A percentile compares a stretch with the other conserved stretches of the same genome.
Evolutionary conservation across 2,888 invertebrate genomes (phyloP).

Genomic region (Leucozona laternaria): DNA sequence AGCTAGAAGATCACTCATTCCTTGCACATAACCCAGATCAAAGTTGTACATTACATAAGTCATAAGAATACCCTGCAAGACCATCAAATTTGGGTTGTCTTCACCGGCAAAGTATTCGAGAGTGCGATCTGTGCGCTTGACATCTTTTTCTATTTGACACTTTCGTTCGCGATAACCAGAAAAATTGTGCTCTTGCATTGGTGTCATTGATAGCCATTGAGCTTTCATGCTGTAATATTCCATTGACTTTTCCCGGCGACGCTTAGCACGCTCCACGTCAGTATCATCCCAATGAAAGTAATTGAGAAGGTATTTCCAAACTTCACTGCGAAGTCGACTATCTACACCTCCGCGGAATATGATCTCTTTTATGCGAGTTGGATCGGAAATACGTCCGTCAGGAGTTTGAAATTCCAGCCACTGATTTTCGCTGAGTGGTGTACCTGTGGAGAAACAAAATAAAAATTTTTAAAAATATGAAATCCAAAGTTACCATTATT

Average conservation of each 20-base stretch:
- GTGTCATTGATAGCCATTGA: conserved; percentile 96
- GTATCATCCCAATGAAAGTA: conserved; percentile 95
- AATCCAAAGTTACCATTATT: no score
- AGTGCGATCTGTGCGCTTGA: conserved; percentile 96
- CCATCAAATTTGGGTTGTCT: conserved; percentile 93
- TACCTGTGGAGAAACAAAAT: conserved; percentile 82
- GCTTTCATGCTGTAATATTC: conserved; percentile 98
- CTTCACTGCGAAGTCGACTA: conserved; percentile 89
- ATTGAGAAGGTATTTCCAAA: conserved; percentile 97
- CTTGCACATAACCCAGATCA: conserved; percentile 97
- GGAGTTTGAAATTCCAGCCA: conserved; percentile 93
- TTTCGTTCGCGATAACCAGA: conserved; percentile 95
- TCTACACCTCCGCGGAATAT: conserved; percentile 96
- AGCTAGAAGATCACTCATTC: conserved; percentile 98
- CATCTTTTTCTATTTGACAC: conserved; percentile 98
- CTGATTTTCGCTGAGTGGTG: conserved; percentile 89
- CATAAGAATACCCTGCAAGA: conserved; percentile 96
- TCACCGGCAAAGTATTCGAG: conserved; percentile 97
- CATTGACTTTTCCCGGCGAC: conserved; percentile 89
- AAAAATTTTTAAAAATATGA: no score
- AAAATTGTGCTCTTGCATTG: conserved; percentile 94
- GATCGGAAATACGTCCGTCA: conserved; percentile 92
- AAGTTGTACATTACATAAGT: conserved; percentile 99
- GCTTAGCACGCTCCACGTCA: conserved; percentile 87
- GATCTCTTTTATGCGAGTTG: conserved; percentile 91